phyloP scores from a whole-genome alignment of 2,888 invertebrate genomes.

The Himalopsyche tibetana region DNA sequence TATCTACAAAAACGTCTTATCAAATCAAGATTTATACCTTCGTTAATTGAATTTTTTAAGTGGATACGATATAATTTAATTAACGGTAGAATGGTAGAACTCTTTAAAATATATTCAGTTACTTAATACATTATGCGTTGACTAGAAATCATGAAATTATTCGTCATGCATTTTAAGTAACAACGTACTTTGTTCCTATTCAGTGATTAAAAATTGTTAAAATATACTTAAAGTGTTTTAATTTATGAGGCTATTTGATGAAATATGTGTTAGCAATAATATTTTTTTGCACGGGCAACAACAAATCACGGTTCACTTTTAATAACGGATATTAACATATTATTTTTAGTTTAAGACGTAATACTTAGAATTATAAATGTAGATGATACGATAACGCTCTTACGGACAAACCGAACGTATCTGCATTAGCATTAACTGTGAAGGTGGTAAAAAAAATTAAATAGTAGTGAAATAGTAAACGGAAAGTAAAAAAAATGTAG shows the following conservation, averaged over 20 bases:
- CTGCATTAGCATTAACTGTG: not conserved
- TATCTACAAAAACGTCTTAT: not conserved
- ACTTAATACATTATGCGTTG: slow-evolving; percentile 40
- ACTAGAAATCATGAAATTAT: slow-evolving; percentile 36
- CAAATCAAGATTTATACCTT: not conserved
- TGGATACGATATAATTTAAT: slow-evolving; percentile 10
- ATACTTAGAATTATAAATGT: slow-evolving; percentile 4
- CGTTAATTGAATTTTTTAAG: slow-evolving; percentile 12
- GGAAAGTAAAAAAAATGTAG: not conserved
- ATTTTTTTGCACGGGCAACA: slow-evolving; percentile 9
- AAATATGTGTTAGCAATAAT: slow-evolving; percentile 42
- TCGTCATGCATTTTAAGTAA: slow-evolving; percentile 47
- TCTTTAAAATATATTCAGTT: slow-evolving; percentile 2
- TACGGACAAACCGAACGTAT: not conserved
- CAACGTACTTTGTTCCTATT: slow-evolving; percentile 27
- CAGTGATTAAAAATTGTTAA: slow-evolving; percentile 41
- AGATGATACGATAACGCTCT: slow-evolving; percentile 28
- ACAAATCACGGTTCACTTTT: slow-evolving; percentile 41
- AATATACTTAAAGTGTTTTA: slow-evolving; percentile 31
- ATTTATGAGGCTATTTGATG: slow-evolving; percentile 42
- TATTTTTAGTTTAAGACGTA: slow-evolving; percentile 19
- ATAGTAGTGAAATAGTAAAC: slow-evolving; percentile 19
- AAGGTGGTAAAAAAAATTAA: not conserved
- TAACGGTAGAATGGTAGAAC: not conserved
- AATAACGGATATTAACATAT: slow-evolving; percentile 37